Evolutionary conservation across 2,113 vertebrate genomes (phyloP).

Genomic region (Meles meles): DNA sequence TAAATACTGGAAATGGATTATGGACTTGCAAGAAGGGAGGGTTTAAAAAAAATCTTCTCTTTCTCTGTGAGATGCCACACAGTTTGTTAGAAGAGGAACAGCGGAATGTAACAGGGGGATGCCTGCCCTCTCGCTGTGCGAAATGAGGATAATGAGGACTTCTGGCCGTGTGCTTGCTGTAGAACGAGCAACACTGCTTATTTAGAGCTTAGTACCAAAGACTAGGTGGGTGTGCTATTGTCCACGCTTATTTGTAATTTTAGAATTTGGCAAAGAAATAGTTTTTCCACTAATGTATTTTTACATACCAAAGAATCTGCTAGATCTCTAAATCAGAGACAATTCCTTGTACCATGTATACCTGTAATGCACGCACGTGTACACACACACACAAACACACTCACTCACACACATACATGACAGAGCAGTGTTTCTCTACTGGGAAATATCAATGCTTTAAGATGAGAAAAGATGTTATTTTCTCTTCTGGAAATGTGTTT

Average conservation of each 20-base stretch:
- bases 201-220: not conserved
- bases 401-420: not conserved
- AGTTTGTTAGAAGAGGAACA: not conserved
- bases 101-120: not conserved
- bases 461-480: not conserved
- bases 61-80: not conserved
- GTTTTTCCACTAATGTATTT: not conserved
- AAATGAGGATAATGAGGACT: not conserved
- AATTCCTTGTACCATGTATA: not conserved
- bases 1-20: not conserved
- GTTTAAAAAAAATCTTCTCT: not conserved
- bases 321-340: not conserved
- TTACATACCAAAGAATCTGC: not conserved
- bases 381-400: too few species aligned
- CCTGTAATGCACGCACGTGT: accelerated
- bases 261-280: not conserved
- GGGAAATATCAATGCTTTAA: not conserved
- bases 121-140: not conserved
- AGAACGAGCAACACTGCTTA: not conserved
- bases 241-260: not conserved
- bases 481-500: not conserved
- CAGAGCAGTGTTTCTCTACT: not conserved
- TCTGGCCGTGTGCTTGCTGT: accelerated
- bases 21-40: not conserved
- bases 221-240: not conserved